A percentile compares a stretch with the other conserved stretches of the same genome.
Evolutionary conservation across 2,888 invertebrate genomes (phyloP).

Genomic region (Hyppa rectilinea): DNA sequence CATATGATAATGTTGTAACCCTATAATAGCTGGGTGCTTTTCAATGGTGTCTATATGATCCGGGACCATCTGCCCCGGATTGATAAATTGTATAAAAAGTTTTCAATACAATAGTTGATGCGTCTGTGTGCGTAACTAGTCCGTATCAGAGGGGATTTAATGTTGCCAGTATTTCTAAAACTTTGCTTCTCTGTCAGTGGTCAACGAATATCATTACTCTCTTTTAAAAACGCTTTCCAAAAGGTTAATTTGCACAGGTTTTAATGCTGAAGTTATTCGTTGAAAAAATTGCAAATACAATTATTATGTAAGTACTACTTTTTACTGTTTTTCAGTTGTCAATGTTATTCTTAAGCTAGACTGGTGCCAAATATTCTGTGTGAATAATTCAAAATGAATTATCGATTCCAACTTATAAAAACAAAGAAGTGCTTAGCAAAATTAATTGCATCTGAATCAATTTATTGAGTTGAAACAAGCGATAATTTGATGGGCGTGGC

Average conservation of each 20-base stretch:
- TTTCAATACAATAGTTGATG: conserved; percentile 74
- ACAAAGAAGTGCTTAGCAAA: conserved; percentile 20
- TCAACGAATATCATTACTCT: conserved; percentile 11
- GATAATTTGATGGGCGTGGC: conserved; percentile 86
- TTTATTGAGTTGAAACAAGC: conserved; percentile 77
- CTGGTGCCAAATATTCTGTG: neutral
- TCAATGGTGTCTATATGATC: conserved; percentile 87
- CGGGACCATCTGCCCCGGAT: conserved; percentile 87
- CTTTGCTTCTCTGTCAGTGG: conserved; percentile 56
- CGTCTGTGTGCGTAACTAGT: conserved; percentile 72
- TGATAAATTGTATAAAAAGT: conserved; percentile 89
- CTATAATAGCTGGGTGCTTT: conserved; percentile 85
- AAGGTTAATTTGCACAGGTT: neutral
- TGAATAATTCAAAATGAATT: neutral
- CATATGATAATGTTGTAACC: conserved; percentile 88
- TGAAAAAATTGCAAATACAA: neutral
- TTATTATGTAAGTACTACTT: neutral
- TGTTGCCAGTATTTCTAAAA: conserved; percentile 60
- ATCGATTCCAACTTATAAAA: neutral
- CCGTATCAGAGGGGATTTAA: conserved; percentile 68
- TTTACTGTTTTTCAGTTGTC: too few relatives aligned
- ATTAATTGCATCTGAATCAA: conserved; percentile 52
- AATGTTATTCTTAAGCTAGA: neutral
- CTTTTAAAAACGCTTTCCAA: neutral
- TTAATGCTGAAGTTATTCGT: neutral